Evolutionary conservation across 2,113 vertebrate species (phyloP).

Genomic region (Martes martes): DNA sequence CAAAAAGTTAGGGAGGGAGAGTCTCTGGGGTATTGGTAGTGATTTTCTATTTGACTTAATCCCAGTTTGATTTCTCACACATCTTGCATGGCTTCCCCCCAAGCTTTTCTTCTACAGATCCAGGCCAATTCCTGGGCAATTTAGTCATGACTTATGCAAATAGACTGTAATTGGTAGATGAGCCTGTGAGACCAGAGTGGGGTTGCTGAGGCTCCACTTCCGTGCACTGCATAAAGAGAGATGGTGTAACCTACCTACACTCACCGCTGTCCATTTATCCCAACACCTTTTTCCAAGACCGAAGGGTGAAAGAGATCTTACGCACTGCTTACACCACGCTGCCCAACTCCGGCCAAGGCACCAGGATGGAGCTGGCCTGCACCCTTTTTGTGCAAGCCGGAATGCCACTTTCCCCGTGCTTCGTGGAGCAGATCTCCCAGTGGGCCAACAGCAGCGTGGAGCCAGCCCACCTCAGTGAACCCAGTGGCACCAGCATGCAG

Average conservation of each 20-base stretch:
- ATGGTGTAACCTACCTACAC: not conserved
- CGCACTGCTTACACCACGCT: slow-evolving; percentile 48
- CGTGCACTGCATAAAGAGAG: not conserved
- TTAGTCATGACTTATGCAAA: not conserved
- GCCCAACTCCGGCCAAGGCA: slow-evolving; percentile 76
- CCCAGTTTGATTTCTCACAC: not conserved
- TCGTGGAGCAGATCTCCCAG: slow-evolving; percentile 71
- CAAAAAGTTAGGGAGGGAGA: not conserved
- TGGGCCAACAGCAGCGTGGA: slow-evolving; percentile 89
- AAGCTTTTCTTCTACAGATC: not conserved
- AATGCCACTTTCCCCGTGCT: slow-evolving; percentile 80
- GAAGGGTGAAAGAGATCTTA: slow-evolving; percentile 82
- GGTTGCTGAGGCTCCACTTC: not conserved
- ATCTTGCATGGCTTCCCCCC: not conserved
- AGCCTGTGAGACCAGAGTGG: not conserved
- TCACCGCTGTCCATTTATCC: not conserved
- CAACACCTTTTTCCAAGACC: slow-evolving; percentile 77
- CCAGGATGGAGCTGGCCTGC: slow-evolving; percentile 83
- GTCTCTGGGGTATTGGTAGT: not conserved
- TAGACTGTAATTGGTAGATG: not conserved
- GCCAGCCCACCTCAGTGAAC: slow-evolving; percentile 81
- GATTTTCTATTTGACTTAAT: not conserved
- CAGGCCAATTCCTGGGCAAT: not conserved
- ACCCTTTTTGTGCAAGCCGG: slow-evolving; percentile 83
- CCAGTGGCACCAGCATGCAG: slow-evolving; percentile 68